Base-by-base conservation (phyloP, 2,888 invertebrate genomes). In the Electrophaes corylata region DNA sequence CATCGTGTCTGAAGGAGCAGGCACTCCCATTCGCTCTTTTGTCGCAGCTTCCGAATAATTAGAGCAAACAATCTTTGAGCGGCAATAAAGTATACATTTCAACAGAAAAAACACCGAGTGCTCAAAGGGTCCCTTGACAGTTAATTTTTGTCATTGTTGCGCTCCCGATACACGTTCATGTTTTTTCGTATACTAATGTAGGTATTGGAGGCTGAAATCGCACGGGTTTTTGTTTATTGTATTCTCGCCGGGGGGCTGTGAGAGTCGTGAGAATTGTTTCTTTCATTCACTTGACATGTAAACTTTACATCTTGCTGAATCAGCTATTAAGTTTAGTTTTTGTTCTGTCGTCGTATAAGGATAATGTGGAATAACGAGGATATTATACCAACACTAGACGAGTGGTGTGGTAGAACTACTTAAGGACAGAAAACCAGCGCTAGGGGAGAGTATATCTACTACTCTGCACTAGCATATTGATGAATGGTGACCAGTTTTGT, bases 31-130 rank as follows among this genome's bases (percentile, higher is more conserved):
- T 81, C 74, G 74, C 72, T 79, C 78, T 75, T 85, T 89, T 89
- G 89, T 89, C 72, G 85, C 82, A 83, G 80, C 84, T 88, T 88
- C 88, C 88, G 88, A 88, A 91, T 91, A 90, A 90, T 91, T 91
- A 89, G 83, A 82, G 72, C 83, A 77, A 80, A 79, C 73, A 76
- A 73, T 75, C 78, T 77, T 78, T 71, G 65, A 77, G 69, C 67
- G 72, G 76, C 78, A 78, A 80, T 85, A 86, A 84, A 86, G 91
- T 91, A 87, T 91, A 90, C 84, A 86, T 91, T 91, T 83, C 91
- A 84, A 73, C 69, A 70, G 74, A 81, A 83, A 88, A 70, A 89
- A 86, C 76, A 69, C 86, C 75, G 70, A 89, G 86, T 72, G 79
- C 75, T 77, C 72, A 60, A 65, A 69, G 68, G 84, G 84, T 79